phyloP scores from a whole-genome alignment of 1,140 invertebrate species.

The Sminthurinus signatus region DNA sequence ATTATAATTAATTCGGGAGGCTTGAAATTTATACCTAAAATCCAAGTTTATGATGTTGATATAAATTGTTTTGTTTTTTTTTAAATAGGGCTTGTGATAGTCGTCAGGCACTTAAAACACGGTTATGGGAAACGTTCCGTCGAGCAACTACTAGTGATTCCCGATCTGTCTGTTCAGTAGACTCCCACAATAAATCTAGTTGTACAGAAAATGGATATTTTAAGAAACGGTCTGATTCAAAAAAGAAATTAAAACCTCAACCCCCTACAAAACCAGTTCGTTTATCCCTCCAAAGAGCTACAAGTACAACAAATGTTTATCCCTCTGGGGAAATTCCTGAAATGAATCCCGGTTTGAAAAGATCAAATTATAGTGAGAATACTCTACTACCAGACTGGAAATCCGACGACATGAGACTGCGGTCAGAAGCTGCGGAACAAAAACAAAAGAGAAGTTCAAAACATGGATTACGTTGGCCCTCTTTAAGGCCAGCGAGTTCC shows the following conservation, averaged over 20 bases:
- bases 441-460: slow-evolving; percentile 30
- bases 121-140: slow-evolving; percentile 41
- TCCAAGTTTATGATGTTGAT: too few species aligned
- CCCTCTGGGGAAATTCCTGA: slow-evolving; percentile 28
- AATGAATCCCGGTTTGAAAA: slow-evolving; percentile 31
- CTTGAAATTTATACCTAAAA: too few species aligned
- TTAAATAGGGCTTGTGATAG: slow-evolving; percentile 27
- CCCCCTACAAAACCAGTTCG: slow-evolving; percentile 77
- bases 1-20: too few species aligned
- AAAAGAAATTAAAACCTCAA: slow-evolving; percentile 50
- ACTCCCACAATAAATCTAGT: slow-evolving; percentile 22
- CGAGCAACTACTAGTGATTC: slow-evolving; percentile 38
- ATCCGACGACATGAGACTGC: slow-evolving; percentile 32
- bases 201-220: slow-evolving; percentile 34
- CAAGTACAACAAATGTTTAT: slow-evolving; percentile 50
- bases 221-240: slow-evolving; percentile 30
- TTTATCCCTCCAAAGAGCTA: slow-evolving; percentile 69
- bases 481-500: slow-evolving; percentile 35
- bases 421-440: slow-evolving; percentile 21
- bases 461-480: slow-evolving; percentile 40
- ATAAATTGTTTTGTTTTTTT: slow-evolving; percentile 16
- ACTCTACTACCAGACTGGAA: slow-evolving; percentile 38
- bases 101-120: slow-evolving; percentile 36
- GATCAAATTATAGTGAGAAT: slow-evolving; percentile 39
- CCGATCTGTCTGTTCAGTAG: slow-evolving; percentile 39